Conservation (phyloP, 2,113 vertebrate species). For the Corythoichthys intestinalis region DNA sequence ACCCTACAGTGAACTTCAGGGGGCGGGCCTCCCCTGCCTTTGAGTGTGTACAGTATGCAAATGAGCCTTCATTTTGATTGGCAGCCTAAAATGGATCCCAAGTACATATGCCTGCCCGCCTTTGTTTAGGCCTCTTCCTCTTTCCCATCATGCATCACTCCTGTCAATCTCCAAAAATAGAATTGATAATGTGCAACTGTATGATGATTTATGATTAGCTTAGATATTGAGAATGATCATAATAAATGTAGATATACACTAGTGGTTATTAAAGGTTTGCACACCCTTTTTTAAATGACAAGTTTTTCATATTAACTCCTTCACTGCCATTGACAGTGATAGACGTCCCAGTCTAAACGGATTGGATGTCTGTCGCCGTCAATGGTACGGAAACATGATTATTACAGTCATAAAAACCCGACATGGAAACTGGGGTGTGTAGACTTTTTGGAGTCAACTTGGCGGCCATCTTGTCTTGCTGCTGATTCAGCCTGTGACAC, state of each 20-base stretch:
- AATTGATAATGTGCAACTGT: too few species aligned
- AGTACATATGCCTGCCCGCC: neutral
- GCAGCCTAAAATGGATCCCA: conserved; percentile 61
- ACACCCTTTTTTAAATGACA: too few species aligned
- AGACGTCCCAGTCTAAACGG: too few species aligned
- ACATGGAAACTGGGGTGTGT: neutral
- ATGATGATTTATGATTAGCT: too few species aligned
- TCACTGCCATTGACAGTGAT: too few species aligned
- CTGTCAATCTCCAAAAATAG: neutral
- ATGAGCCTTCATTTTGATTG: conserved; percentile 61
- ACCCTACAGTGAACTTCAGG: conserved; percentile 16
- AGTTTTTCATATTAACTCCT: too few species aligned
- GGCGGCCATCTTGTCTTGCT: conserved; percentile 57
- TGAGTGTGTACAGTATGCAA: conserved; percentile 43
- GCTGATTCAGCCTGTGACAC: conserved; percentile 49
- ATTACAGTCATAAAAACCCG: neutral
- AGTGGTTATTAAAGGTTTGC: too few species aligned
- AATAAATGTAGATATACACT: too few species aligned
- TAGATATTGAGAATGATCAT: too few species aligned
- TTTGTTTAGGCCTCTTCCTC: conserved; percentile 33
- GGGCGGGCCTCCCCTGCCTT: conserved; percentile 31
- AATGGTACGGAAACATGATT: too few species aligned
- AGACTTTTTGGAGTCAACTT: neutral
- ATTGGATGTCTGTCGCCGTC: too few species aligned
- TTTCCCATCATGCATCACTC: neutral